Evolutionary conservation across 2,113 vertebrate species (phyloP).

Genomic region (Panurus biarmicus): DNA sequence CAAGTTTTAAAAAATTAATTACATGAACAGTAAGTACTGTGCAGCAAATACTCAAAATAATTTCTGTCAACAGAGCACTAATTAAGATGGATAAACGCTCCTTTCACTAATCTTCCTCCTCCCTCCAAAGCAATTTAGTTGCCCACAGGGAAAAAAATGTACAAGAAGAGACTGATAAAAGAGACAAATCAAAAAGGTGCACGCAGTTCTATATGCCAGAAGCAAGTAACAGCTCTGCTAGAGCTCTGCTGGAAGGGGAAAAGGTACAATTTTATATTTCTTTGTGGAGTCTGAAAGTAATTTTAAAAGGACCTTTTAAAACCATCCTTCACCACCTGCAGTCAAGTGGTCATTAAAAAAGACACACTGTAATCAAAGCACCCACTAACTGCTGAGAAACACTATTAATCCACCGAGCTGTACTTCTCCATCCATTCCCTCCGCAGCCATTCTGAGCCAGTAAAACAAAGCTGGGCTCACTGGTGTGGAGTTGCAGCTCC

Average conservation of each 20-base stretch:
- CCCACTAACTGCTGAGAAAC: slow-evolving; percentile 3
- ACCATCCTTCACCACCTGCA: slow-evolving; percentile 34
- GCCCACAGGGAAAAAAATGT: background rate
- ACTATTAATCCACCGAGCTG: background rate
- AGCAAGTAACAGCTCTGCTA: background rate
- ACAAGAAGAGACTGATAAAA: background rate
- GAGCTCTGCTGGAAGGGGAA: background rate
- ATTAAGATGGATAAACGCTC: slow-evolving; percentile 50
- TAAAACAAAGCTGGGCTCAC: background rate
- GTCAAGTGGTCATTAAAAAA: slow-evolving; percentile 40
- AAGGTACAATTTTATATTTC: background rate
- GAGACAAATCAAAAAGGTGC: background rate
- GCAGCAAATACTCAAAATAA: slow-evolving; percentile 42
- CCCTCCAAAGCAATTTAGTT: slow-evolving; percentile 24
- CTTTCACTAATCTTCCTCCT: background rate
- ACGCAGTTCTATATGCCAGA: background rate
- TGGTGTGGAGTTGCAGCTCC: background rate
- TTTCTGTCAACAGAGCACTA: slow-evolving; percentile 43
- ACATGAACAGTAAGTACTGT: slow-evolving; percentile 2
- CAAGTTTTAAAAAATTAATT: background rate
- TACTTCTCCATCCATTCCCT: background rate
- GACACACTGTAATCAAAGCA: slow-evolving; percentile 24
- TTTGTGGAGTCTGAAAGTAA: background rate
- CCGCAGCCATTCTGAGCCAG: background rate
- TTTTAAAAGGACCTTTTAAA: slow-evolving; percentile 43